Evolutionary conservation across 2,797 vertebrate species (phyloP), one percentile per base, ranked within the genome.

Genomic region (Synaphobranchus kaupii): DNA sequence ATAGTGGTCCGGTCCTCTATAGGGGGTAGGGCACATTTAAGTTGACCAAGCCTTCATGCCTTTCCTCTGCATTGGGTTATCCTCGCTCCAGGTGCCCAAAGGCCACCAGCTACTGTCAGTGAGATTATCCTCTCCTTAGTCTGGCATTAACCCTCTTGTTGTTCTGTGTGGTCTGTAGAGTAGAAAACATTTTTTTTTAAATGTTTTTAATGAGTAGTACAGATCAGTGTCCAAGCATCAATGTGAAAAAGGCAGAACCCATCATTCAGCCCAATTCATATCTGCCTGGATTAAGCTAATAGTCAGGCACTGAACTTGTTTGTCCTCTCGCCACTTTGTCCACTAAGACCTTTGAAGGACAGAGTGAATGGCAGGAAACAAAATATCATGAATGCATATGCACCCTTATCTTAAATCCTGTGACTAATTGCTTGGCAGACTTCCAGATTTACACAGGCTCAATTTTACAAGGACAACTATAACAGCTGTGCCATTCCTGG

Each of bases 401-500:
- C 76, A 80, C 44, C 73, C 73, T 80, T 25, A 44, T 80, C 76
- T n/a, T 80, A 80, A 48, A 80, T n/a, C 48, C 76, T 20, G 44
- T 80, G 76, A 80, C 76, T 80, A 48, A 80, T 80, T 80, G 20
- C 76, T 80, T 25, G 47, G 76, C 76, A 48, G 44, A 48, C 20
- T 48, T 80, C 39, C 76, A 80, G 76, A 20, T 80, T 80, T 80
- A n/a, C 22, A 12, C 39, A 8, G 47, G 76, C 44, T 80, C 44
- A 48, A 47, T 80, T 80, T 80, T 48, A 80, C 76, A 48, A 48
- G 3, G 76, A 48, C 76, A 80, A n/a, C 76, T 48, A 80, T 80
- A 80, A 80, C 76, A 80, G 76, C 76, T 80, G 76, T 80, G 76
- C 25, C 76, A 50, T 80, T 80, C 76, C 76, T n/a, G 3, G 22